Evolutionary conservation across 2,888 invertebrate genomes (phyloP).

Genomic region (Drosophila tanythrix): DNA sequence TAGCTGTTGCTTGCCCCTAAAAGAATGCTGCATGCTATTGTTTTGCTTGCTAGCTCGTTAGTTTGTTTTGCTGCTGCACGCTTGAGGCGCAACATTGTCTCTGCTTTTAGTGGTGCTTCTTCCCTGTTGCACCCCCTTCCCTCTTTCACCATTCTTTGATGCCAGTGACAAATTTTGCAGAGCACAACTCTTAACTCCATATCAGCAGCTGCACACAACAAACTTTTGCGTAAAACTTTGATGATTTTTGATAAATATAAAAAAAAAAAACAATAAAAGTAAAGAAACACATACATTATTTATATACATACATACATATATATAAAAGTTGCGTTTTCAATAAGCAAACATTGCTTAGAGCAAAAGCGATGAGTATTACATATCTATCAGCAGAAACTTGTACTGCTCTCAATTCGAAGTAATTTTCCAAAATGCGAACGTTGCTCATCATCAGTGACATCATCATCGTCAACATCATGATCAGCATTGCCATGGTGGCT

Average conservation of each 20-base stretch:
- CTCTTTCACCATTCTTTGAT: slow-evolving; percentile 7
- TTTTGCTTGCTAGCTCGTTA: slow-evolving; percentile 77
- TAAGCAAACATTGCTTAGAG: slow-evolving; percentile 62
- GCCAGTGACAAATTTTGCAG: slow-evolving; percentile 68
- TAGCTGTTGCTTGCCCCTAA: slow-evolving; percentile 19
- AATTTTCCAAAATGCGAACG: slow-evolving; percentile 53
- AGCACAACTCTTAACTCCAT: slow-evolving; percentile 38
- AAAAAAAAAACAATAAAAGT: slow-evolving; percentile 23
- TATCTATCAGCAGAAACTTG: slow-evolving; percentile 66
- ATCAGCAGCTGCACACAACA: slow-evolving; percentile 57
- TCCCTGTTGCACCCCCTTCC: neutral
- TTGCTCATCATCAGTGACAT: slow-evolving; percentile 27
- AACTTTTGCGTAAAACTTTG: slow-evolving; percentile 71
- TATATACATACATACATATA: slow-evolving; percentile 1
- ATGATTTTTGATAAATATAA: slow-evolving; percentile 71
- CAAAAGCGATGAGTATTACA: slow-evolving; percentile 55
- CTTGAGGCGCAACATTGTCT: slow-evolving; percentile 66
- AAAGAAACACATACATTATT: neutral
- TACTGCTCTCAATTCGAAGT: slow-evolving; percentile 62
- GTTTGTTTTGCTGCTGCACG: slow-evolving; percentile 64
- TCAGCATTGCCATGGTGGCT: slow-evolving; percentile 38
- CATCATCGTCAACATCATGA: slow-evolving; percentile 37
- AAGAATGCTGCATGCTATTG: slow-evolving; percentile 68
- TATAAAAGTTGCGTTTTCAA: slow-evolving; percentile 59
- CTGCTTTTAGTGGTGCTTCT: slow-evolving; percentile 39